These are phyloP conservation scores for Bombylius discolor DNA, from an alignment of 2,888 invertebrate species.

Conservation along the genomic window DNA sequence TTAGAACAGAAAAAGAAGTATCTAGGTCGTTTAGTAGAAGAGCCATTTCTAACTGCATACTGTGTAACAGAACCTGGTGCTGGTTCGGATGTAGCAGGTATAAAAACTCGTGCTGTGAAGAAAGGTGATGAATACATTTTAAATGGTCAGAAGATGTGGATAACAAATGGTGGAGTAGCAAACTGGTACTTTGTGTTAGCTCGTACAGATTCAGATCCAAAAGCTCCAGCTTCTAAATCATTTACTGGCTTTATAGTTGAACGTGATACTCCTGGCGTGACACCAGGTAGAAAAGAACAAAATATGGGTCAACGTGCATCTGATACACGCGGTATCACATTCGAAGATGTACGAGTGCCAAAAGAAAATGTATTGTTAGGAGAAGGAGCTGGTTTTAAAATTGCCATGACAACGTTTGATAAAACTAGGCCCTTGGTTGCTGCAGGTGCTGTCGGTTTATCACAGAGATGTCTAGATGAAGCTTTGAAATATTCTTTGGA, in stretches of 20 bases:
- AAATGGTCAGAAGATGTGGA: slow-evolving; percentile 95
- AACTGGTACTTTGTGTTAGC: slow-evolving; percentile 88
- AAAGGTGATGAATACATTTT: slow-evolving; percentile 82
- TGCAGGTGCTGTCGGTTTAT: slow-evolving; percentile 71
- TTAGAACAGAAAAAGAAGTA: slow-evolving; percentile 83
- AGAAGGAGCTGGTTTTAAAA: slow-evolving; percentile 59
- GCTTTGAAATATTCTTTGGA: slow-evolving; percentile 76
- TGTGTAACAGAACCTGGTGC: slow-evolving; percentile 85
- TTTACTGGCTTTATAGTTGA: slow-evolving; percentile 66
- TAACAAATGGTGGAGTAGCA: slow-evolving; percentile 85
- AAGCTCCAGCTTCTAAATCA: slow-evolving; percentile 69
- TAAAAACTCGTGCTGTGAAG: slow-evolving; percentile 78
- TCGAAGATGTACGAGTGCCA: slow-evolving; percentile 62
- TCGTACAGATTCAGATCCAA: slow-evolving; percentile 75
- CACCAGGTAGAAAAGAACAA: slow-evolving; percentile 50
- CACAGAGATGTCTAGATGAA: slow-evolving; percentile 74
- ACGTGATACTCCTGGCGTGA: slow-evolving; percentile 49
- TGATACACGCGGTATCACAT: slow-evolving; percentile 56
- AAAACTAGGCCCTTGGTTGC: slow-evolving; percentile 64
- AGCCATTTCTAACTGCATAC: slow-evolving; percentile 77
- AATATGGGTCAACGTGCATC: slow-evolving; percentile 65
- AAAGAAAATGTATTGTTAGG: slow-evolving; percentile 52
- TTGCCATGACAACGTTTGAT: slow-evolving; percentile 63
- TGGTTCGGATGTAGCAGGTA: slow-evolving; percentile 81
- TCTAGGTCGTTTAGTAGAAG: slow-evolving; percentile 68